Evolutionary conservation across 2,113 vertebrate species (phyloP), one percentile per base, ranked within the genome.

Genomic region (Cephalopholis sonnerati): DNA sequence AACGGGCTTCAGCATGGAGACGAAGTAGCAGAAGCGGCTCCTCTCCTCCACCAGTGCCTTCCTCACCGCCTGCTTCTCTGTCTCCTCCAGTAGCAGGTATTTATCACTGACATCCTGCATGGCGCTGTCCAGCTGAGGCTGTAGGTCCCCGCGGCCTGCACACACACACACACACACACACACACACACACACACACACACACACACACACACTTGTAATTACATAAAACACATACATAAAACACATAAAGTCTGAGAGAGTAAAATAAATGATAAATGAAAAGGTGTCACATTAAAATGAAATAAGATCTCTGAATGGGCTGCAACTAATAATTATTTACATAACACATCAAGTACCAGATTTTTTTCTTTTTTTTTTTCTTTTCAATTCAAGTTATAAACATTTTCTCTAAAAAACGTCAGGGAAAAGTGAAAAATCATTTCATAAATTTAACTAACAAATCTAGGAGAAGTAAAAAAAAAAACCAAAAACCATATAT

Each of bases 61-160:
- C 84, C 97, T 95, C 80, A 98, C 96, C 0, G 97, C 97, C 94
- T 97, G 96, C 85, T 97, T 98, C 93, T 99, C 97, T 0, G 97
- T 97, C 83, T 99, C 97, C 91, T 99, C 97, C 92, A 99, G 92
- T 78, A 97, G 90, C 66, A 97, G 96, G 80, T 98, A 99, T 39
- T 97, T 97, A 74, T 97, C 97, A 0, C 96, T 98, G 93, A 99
- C 97, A 4, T 97, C 97, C 90, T 99, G 98, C 85, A 97, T 94
- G 24, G 98, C 98, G 1, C 96, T 97, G 92, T 98, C 97, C 95
- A 98, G 36, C 94, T 97, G 97, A 36, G 97, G 97, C 94, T 98
- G 98, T 70, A 99, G 96, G 74, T 98, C 97, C n/a, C 97, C 97
- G 62, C 97, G 96, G 76, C 97, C 97, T 97, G 66, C 2, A 77